Evolutionary conservation across 2,113 vertebrate species (phyloP).

Genomic region (Esox niger): DNA sequence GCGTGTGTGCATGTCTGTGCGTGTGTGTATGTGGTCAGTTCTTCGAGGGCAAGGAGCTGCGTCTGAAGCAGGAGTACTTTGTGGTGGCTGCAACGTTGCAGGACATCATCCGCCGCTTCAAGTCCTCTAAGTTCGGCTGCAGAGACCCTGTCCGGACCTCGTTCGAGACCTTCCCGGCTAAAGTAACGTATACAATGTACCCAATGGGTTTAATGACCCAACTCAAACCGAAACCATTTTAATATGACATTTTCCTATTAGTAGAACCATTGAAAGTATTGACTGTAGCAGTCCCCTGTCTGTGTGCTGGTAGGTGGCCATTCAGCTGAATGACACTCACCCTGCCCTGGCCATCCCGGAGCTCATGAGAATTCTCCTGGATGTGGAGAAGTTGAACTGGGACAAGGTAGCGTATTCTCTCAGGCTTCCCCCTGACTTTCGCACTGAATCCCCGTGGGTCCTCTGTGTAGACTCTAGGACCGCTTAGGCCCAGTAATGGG

Average conservation of each 20-base stretch:
- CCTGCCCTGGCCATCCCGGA: constrained; percentile 86
- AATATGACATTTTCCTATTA: not conserved
- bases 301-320: constrained; percentile 75
- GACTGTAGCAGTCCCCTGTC: too few species aligned
- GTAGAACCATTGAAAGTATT: not conserved
- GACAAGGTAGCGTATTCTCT: constrained; percentile 72
- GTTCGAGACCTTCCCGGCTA: constrained; percentile 83
- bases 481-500: too few species aligned
- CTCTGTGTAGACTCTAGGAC: not conserved
- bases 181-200: constrained; percentile 63
- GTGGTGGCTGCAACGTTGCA: constrained; percentile 86
- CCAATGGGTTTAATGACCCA: too few species aligned
- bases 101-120: constrained; percentile 85
- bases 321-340: constrained; percentile 87
- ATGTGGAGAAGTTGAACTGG: constrained; percentile 83
- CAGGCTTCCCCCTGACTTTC: too few species aligned
- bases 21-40: constrained; percentile 66
- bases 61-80: constrained; percentile 88
- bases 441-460: not conserved
- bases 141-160: constrained; percentile 81
- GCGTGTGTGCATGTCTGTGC: constrained; percentile 3
- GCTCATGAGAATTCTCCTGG: constrained; percentile 85
- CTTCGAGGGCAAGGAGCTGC: constrained; percentile 86
- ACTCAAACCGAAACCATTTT: not conserved
- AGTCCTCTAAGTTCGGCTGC: constrained; percentile 87